A percentile compares a stretch with the other conserved stretches of the same genome.
Conservation (phyloP, 2,797 vertebrate species). For the Gymnocypris eckloni region DNA sequence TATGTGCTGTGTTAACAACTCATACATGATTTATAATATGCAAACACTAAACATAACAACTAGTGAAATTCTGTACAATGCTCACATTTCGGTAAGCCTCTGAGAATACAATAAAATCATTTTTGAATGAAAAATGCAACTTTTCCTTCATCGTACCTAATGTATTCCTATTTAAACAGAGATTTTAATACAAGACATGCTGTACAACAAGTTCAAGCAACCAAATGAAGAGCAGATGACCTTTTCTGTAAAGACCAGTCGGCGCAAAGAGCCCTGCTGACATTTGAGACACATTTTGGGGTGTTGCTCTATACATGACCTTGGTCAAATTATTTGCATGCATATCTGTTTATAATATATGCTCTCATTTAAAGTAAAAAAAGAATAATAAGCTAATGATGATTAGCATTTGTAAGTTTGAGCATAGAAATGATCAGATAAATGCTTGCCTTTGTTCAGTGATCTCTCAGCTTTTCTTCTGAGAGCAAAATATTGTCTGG, state of each 20-base stretch:
- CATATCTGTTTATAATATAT: not conserved
- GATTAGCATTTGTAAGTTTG: not conserved
- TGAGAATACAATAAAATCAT: not conserved
- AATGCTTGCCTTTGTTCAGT: not conserved
- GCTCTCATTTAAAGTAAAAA: not conserved
- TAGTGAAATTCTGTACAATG: not conserved
- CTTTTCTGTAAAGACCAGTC: constrained; percentile 73
- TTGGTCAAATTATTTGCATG: not conserved
- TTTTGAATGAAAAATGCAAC: not conserved
- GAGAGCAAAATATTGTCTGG: not conserved
- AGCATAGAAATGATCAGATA: not conserved
- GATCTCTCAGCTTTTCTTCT: not conserved
- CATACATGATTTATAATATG: not conserved
- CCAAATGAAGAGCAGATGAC: constrained; percentile 54
- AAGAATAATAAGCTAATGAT: not conserved
- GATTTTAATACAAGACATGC: not conserved
- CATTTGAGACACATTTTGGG: constrained; percentile 65
- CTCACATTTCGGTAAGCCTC: not conserved
- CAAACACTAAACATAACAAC: not conserved
- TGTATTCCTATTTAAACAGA: not conserved
- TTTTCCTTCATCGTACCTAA: not conserved
- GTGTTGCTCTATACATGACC: constrained; percentile 27
- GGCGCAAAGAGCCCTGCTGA: constrained; percentile 60
- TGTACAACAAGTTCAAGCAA: not conserved
- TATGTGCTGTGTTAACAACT: not conserved